Evolutionary conservation across 2,888 invertebrate genomes (phyloP).

Genomic region (Microplitis manilae): DNA sequence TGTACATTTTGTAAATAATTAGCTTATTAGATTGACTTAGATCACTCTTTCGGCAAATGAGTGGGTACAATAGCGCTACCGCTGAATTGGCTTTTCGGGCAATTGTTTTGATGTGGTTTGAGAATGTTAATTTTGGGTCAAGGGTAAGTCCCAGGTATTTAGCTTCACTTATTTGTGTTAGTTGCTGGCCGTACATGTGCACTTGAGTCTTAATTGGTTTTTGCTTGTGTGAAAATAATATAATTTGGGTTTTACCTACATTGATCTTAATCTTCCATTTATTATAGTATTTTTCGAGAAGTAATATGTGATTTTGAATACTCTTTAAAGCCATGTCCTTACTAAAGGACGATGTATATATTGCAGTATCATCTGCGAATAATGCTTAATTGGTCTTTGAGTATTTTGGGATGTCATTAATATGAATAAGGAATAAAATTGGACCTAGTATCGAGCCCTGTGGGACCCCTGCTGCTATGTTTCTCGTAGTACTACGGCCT

Average conservation of each 20-base stretch:
- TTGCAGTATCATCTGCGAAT: constrained; percentile 48
- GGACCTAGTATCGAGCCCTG: constrained; percentile 38
- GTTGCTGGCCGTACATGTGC: neutral
- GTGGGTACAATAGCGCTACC: no score
- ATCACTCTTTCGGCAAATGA: no score
- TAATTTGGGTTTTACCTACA: neutral
- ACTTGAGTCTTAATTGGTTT: neutral
- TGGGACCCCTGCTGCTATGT: constrained; percentile 12
- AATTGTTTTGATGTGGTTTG: no score
- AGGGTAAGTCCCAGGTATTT: no score
- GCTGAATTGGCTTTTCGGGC: no score
- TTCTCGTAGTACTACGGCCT: neutral
- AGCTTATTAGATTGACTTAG: no score
- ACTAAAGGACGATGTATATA: constrained; percentile 41
- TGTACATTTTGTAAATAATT: no score
- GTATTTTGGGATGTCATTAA: constrained; percentile 42
- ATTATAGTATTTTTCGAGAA: neutral
- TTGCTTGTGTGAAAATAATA: neutral
- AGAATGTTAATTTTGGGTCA: no score
- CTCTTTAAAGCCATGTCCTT: neutral
- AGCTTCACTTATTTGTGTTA: neutral
- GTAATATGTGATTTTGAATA: neutral
- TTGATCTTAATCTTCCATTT: neutral
- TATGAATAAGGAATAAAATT: constrained; percentile 37
- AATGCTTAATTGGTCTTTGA: constrained; percentile 39